Conservation (phyloP, 2,113 vertebrate genomes). For the Neoarius graeffei region DNA sequence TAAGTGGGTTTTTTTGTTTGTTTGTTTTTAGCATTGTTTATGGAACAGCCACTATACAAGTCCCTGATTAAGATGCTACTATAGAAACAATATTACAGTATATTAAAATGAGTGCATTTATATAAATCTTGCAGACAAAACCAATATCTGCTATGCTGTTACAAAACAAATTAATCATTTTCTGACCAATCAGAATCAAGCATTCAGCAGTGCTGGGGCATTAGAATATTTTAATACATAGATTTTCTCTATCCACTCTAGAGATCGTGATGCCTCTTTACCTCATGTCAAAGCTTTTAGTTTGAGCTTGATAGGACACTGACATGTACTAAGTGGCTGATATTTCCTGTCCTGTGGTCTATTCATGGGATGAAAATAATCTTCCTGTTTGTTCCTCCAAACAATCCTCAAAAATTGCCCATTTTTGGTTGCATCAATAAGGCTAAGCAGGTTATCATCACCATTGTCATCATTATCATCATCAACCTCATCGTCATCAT, state of each 20-base stretch:
- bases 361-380: background rate
- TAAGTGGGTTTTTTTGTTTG: background rate
- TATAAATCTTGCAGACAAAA: background rate
- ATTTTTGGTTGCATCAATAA: background rate
- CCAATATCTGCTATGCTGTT: background rate
- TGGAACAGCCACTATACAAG: background rate
- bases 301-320: background rate
- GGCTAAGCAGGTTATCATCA: too few relatives aligned
- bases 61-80: background rate
- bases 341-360: slow-evolving; percentile 10
- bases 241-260: background rate
- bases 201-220: background rate
- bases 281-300: background rate
- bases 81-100: background rate
- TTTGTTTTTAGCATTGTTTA: too few relatives aligned
- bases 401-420: background rate
- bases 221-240: background rate
- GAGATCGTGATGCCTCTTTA: background rate
- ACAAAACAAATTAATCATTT: background rate
- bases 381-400: background rate
- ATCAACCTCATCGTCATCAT: too few relatives aligned
- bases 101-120: background rate
- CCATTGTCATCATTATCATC: too few relatives aligned
- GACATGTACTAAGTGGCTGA: background rate
- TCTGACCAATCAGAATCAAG: background rate